These are phyloP conservation scores for Trichonephila inaurata DNA, from an alignment of 1,140 invertebrate species.

Conservation along the genomic window DNA sequence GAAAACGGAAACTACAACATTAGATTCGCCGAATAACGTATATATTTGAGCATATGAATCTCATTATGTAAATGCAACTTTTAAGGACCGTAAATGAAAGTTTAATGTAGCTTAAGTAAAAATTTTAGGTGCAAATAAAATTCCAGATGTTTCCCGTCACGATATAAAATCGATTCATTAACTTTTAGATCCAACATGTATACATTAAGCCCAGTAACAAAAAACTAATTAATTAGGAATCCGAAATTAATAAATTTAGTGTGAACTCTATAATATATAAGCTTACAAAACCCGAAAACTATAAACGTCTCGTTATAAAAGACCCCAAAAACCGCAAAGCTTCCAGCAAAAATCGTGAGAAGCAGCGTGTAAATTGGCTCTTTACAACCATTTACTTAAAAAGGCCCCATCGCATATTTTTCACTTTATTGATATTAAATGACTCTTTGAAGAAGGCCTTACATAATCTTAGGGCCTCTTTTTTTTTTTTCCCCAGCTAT, in stretches of 20 bases:
- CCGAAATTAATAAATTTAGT: neutral
- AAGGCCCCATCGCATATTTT: conserved; percentile 41
- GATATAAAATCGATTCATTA: neutral
- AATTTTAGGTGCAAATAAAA: neutral
- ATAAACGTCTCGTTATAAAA: neutral
- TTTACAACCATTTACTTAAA: conserved; percentile 58
- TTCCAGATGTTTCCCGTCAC: neutral
- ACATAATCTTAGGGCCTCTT: conserved; percentile 56
- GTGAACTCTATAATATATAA: neutral
- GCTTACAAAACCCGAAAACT: neutral
- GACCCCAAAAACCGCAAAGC: neutral
- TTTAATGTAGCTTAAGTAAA: neutral
- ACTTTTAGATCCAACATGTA: neutral
- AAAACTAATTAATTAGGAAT: neutral
- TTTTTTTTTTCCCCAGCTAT: conserved; percentile 36
- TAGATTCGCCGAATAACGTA: too few species aligned
- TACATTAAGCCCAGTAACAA: neutral
- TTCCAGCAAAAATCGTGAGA: neutral
- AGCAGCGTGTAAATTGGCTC: conserved; percentile 36
- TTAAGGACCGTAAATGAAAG: too few species aligned
- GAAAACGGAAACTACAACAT: too few species aligned
- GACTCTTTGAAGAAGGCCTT: conserved; percentile 13
- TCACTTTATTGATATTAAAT: conserved; percentile 66
- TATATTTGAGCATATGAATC: too few species aligned
- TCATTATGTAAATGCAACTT: too few species aligned